Evolutionary conservation across 2,113 vertebrate genomes (phyloP).

Genomic region (Phycodurus eques): DNA sequence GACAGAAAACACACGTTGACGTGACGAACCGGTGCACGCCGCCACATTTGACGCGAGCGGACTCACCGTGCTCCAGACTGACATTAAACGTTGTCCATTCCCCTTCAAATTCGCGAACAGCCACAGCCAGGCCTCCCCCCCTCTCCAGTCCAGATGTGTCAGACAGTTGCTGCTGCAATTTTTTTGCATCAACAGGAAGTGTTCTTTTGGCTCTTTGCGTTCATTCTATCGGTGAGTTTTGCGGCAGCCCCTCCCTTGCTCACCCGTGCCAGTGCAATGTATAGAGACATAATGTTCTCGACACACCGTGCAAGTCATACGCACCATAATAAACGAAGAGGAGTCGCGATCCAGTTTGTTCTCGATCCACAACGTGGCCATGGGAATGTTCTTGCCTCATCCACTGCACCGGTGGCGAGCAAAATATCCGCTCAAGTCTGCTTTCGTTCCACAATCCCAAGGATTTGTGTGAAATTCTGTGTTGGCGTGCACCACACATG

Average conservation of each 20-base stretch:
- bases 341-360: constrained; percentile 8
- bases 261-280: constrained; percentile 33
- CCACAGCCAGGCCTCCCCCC: constrained; percentile 75
- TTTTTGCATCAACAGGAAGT: constrained; percentile 75
- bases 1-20: neutral
- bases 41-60: neutral
- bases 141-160: constrained; percentile 75
- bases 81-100: constrained; percentile 73
- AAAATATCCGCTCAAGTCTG: neutral
- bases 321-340: constrained; percentile 1
- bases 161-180: constrained; percentile 74
- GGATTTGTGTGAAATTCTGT: neutral
- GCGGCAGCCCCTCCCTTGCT: constrained; percentile 66
- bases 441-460: constrained; percentile 8
- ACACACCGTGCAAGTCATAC: constrained; percentile 11
- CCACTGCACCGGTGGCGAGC: constrained; percentile 10
- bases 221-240: constrained; percentile 61
- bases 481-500: neutral
- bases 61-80: constrained; percentile 68
- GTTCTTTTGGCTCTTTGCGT: constrained; percentile 71
- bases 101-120: constrained; percentile 63
- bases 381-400: constrained; percentile 12
- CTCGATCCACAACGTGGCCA: constrained; percentile 1
- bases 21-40: neutral
- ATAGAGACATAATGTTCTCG: constrained; percentile 47